phyloP scores from a whole-genome alignment of 2,888 invertebrate species.

The Geotrupes spiniger region DNA sequence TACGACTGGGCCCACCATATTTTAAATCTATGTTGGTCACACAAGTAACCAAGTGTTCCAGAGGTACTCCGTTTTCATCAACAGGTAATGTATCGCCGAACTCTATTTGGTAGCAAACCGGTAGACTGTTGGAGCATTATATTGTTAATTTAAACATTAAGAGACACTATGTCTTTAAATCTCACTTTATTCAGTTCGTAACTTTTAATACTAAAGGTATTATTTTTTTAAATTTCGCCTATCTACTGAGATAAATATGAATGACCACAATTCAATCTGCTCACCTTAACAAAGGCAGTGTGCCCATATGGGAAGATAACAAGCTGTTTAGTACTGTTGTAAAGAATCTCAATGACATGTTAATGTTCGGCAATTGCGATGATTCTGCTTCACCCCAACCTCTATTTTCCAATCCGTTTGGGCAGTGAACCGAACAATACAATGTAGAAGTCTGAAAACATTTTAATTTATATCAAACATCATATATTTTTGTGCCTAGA shows the following conservation, averaged over 20 bases:
- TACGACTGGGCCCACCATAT: constrained; percentile 48
- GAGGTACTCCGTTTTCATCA: constrained; percentile 74
- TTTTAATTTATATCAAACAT: constrained; percentile 10
- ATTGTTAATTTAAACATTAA: background rate
- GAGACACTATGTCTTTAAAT: too few relatives aligned
- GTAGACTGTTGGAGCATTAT: constrained; percentile 58
- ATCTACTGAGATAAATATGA: background rate
- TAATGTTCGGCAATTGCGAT: constrained; percentile 62
- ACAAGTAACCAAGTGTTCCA: constrained; percentile 88
- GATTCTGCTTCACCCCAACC: constrained; percentile 74
- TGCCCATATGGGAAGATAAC: constrained; percentile 72
- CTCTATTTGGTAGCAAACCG: constrained; percentile 76
- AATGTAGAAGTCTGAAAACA: constrained; percentile 50
- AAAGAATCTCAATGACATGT: constrained; percentile 64
- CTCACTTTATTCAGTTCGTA: too few relatives aligned
- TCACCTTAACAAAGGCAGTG: constrained; percentile 76
- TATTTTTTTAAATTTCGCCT: background rate
- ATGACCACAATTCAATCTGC: constrained; percentile 11
- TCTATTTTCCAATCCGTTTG: constrained; percentile 57
- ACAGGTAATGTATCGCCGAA: constrained; percentile 61
- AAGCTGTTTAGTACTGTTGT: constrained; percentile 64
- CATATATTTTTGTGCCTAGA: too few relatives aligned
- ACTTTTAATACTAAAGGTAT: too few relatives aligned
- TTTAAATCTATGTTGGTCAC: constrained; percentile 63
- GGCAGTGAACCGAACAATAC: constrained; percentile 66